Evolutionary conservation across 2,888 invertebrate species (phyloP), one percentile per base, ranked within the genome.

Genomic region (Poecilus cupreus): DNA sequence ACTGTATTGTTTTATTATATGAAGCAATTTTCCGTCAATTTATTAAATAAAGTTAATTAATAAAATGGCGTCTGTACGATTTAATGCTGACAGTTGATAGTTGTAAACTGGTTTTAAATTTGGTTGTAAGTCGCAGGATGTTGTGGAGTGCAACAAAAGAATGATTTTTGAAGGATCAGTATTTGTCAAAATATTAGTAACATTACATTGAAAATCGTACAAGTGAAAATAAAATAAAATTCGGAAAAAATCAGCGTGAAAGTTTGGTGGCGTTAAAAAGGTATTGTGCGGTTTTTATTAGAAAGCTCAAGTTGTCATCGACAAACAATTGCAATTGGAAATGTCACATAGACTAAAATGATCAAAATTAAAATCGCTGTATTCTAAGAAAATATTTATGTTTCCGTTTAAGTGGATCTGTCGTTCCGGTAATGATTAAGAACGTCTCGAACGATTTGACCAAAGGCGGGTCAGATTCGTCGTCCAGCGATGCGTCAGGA

Each of bases 401-500:
- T 32, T 51, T 51, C 51, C 51, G 49, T 51, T 51, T 2, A 18
- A 13, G 72, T 26, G 3, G 4, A 13, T 16, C 16, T 32, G 3
- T 39, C 24, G 32, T 51, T 24, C 16, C 51, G 77, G 60, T 43
- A 77, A 77, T 77, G 77, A 54, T 39, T 60, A 57, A 60, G 39
- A 37, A 20, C 18, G 16, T 32, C 22, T 6, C 37, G 18, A 22
- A 13, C 18, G 22, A 68, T 13, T 6, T n/a, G 46, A 20, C 22
- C 16, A 22, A 46, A 26, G 79, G 80, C 39, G 83, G 77, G 54
- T 82, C 82, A 76, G 74, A 82, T 8, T 82, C 75, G 18, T 79
- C 82, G 13, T 83, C 82, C 54, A 77, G 82, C 60, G 83, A 82
- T 32, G 80, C 24, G 37, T 77, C 82, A n/a, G 70, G 16, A 43